A percentile compares a stretch with the other conserved stretches of the same genome.
Conservation (phyloP, 2,797 vertebrate species). For the Ptychadena robeensis region DNA sequence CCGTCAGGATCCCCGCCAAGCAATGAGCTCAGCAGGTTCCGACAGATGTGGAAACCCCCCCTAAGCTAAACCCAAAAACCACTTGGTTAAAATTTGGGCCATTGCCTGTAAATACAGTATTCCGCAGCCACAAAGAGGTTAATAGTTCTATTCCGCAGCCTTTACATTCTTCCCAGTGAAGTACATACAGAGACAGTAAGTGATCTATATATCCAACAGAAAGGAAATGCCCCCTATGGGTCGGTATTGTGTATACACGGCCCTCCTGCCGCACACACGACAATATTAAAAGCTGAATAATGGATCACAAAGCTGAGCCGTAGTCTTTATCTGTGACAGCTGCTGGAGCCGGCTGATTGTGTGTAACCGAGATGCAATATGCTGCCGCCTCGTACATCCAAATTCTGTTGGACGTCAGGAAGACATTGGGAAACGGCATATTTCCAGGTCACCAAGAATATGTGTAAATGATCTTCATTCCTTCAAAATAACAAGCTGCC, state of each 20-base stretch:
- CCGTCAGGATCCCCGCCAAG: too few species aligned
- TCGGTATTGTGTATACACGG: background rate
- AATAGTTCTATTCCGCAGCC: background rate
- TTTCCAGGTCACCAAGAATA: too few species aligned
- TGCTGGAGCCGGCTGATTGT: background rate
- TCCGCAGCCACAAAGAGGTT: background rate
- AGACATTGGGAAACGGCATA: background rate
- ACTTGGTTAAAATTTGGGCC: too few species aligned
- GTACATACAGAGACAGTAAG: too few species aligned
- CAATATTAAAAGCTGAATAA: background rate
- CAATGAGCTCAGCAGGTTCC: too few species aligned
- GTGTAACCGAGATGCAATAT: background rate
- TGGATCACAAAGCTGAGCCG: constrained; percentile 13
- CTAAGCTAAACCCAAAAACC: too few species aligned
- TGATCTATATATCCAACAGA: background rate
- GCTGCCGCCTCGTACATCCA: background rate
- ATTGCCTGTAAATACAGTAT: too few species aligned
- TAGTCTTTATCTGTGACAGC: constrained; percentile 20
- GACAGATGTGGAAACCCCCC: too few species aligned
- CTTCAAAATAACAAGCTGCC: too few species aligned
- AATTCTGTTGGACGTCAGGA: background rate
- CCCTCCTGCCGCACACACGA: background rate
- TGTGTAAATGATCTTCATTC: too few species aligned
- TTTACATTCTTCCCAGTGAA: too few species aligned
- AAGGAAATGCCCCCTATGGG: background rate